Evolutionary conservation across 2,113 vertebrate genomes (phyloP).

Genomic region (Prinia subflava): DNA sequence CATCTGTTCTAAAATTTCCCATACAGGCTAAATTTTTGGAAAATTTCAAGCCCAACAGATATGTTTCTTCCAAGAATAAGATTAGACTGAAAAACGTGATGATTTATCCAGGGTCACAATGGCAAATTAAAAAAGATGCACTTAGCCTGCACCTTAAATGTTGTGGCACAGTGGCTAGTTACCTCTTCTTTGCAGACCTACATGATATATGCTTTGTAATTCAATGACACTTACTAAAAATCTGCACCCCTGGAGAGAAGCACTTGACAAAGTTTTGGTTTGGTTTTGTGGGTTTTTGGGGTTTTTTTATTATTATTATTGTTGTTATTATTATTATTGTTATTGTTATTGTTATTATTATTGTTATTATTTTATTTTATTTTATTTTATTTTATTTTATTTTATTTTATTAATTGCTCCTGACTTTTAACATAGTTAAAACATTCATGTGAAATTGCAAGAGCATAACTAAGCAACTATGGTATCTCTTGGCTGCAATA

Average conservation of each 20-base stretch:
- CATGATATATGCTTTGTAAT: background rate
- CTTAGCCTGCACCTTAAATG: background rate
- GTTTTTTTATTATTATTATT: background rate
- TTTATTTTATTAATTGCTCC: background rate
- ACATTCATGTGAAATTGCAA: background rate
- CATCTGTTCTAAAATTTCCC: slow-evolving; percentile 37
- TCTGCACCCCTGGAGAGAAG: background rate
- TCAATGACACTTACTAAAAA: background rate
- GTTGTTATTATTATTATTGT: no score
- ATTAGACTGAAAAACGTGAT: background rate
- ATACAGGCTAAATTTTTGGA: background rate
- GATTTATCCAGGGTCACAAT: background rate
- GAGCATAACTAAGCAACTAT: background rate
- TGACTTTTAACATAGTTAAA: background rate
- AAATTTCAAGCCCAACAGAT: slow-evolving; percentile 15
- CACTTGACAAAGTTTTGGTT: background rate
- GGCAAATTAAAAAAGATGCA: background rate
- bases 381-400: no score
- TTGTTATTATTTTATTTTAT: no score
- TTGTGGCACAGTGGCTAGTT: background rate
- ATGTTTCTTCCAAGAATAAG: slow-evolving; percentile 23
- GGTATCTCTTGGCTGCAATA: background rate
- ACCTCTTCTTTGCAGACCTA: background rate
- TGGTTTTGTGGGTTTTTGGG: background rate
- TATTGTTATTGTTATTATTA: no score